Base-by-base conservation (phyloP, 2,113 vertebrate species). In the Nycticryphes semicollaris region DNA sequence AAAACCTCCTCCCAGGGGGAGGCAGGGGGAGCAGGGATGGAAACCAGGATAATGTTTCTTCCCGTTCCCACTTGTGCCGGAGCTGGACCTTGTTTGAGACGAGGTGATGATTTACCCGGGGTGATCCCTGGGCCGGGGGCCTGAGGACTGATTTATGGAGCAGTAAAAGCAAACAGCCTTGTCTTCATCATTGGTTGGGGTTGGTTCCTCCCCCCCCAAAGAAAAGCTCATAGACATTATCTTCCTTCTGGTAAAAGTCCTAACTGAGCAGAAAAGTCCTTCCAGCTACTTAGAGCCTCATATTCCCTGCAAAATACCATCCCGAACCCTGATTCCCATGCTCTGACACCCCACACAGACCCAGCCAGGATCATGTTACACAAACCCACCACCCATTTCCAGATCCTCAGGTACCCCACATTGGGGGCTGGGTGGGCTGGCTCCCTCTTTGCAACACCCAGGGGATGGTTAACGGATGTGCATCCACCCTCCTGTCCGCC, bases 71-170 rank as follows among this genome's bases (percentile, higher is more conserved):
- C 57, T 31, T 3, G 64, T 10, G 69, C 74, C 2, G 5, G 75
- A 3, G 48, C 84, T 41, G 96, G 91, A 21, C 51, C 93, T 95
- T 92, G 91, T 79, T 63, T 7, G 67, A 39, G 89, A 28, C 6
- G 84, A 80, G 83, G 93, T 8, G 91, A 88, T 86, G 94, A 96
- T 92, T 92, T 95, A 35, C 67, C 69, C 37, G 0, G 33, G 62
- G 51, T 43, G 83, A 95, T 81, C 89, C 67, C 66, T 0, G 1
- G 3, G 67, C 83, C 0, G 10, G 10, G 43, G 19, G 48, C 51
- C 59, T 1, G 7, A 27, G 47, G 45, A 54, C 30, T 90, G 94
- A 93, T 95, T 96, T 91, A 91, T 79, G 92, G 77, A 31, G 72
- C 84, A 14, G 47, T 88, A 83, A 92, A 92, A 59, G 20, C 5